Conservation (phyloP, 2,113 vertebrate species). For the Oreocharis arfaki region DNA sequence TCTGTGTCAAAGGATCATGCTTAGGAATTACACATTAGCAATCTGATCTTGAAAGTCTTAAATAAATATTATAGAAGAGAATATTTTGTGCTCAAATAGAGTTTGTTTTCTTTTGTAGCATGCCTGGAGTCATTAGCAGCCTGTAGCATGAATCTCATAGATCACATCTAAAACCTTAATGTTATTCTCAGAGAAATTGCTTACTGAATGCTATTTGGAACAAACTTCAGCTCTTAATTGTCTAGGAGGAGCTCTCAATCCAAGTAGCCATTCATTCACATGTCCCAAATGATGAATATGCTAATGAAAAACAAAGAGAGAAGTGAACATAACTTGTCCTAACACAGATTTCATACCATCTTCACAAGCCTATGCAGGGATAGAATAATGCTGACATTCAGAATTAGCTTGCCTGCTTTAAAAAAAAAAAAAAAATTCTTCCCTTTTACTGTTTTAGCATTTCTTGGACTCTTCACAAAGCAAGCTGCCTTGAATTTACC, state of each 20-base stretch:
- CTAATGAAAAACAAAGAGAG: not conserved
- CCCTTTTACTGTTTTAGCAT: not conserved
- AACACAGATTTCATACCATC: not conserved
- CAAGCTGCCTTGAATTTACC: not conserved
- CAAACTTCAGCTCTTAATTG: not conserved
- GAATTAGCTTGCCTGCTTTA: not conserved
- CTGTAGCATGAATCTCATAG: not conserved
- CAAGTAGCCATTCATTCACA: not conserved
- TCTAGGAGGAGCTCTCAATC: not conserved
- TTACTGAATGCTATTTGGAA: not conserved
- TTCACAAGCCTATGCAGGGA: not conserved
- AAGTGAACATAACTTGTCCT: not conserved
- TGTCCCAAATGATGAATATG: not conserved
- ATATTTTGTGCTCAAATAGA: not conserved
- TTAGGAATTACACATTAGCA: not conserved
- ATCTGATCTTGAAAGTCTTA: not conserved
- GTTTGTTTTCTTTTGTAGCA: not conserved
- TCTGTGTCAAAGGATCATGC: not conserved
- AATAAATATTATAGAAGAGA: not conserved
- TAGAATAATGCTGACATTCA: not conserved
- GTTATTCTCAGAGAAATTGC: not conserved
- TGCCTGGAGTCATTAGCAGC: not conserved
- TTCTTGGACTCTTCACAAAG: not conserved
- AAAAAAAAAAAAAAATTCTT: not conserved
- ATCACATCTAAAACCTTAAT: not conserved